Evolutionary conservation across 2,888 invertebrate species (phyloP), one percentile per base, ranked within the genome.

Genomic region (Dugesia japonica): DNA sequence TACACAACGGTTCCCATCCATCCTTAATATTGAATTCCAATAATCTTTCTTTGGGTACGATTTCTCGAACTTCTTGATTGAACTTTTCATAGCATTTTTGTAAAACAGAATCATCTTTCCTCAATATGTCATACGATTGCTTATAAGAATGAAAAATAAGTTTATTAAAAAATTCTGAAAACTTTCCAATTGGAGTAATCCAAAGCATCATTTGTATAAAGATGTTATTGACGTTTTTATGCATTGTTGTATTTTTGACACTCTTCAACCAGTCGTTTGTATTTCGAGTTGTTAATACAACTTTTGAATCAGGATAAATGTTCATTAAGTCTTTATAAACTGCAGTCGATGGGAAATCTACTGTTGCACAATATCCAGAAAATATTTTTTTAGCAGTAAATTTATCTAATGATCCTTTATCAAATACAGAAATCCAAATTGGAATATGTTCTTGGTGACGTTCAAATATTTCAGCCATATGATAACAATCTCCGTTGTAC

Each of bases 1-100:
- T 71, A 71, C 77, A 77, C 75, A 77, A 76, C 15, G 77, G 77
- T 28, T 77, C 56, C 77, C 77, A 77, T 9, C 77, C 77, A 17
- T 77, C 42, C 26, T 74, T 74, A 17, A 33, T 26, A 9, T 76
- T 71, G 26, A 77, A 77, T n/a, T 76, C 27, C 7, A 77, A 28
- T 33, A 77, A 38, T 27, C 74, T n/a, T 26, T 76, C 56, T 20
- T 42, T 28, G 9, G 77, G 75, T 13, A 77, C 75, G 13, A 28
- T 42, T n/a, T 28, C n/a, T 75, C 42, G 76, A 1, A 77, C 77
- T 13, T 28, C 71, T 4, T 77, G 42, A 33, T 31, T 42, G 42
- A 42, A 56, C 13, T 26, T 23, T 17, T 77, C 28, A 28, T 27
- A 77, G 17, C 23, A 38, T 15, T 23, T n/a, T 13, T 74, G 20